Percentiles rank a stretch among this genome's conserved stretches.
Conservation (phyloP, 92 coral and sea anemone species). For the Actinernus sp. region DNA sequence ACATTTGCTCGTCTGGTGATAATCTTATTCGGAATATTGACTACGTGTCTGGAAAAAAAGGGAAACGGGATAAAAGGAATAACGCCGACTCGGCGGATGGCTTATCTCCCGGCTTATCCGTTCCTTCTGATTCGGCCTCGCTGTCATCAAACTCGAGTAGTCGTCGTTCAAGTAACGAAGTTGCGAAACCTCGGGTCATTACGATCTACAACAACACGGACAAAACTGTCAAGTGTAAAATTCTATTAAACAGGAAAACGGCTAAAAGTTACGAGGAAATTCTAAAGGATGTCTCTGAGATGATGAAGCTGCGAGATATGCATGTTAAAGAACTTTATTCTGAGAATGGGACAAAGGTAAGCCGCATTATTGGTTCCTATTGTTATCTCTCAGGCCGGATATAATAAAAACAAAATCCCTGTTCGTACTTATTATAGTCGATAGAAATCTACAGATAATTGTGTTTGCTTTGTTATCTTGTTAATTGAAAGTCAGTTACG, state of each 20-base stretch:
- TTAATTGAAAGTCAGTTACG: no score
- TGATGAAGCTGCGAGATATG: conserved; percentile 56
- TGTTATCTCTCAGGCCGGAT: no score
- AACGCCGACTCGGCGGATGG: conserved; percentile 24
- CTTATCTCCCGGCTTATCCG: conserved; percentile 29
- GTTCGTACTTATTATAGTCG: neutral
- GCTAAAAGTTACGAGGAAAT: conserved; percentile 75
- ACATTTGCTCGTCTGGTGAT: conserved; percentile 91
- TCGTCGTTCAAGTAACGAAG: conserved; percentile 20
- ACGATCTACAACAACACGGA: conserved; percentile 60
- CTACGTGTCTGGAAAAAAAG: conserved; percentile 39
- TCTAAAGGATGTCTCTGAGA: conserved; percentile 81
- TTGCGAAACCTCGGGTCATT: conserved; percentile 73
- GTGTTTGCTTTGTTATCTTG: no score
- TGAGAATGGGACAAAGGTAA: conserved; percentile 63
- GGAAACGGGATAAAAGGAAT: conserved; percentile 19
- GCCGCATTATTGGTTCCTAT: neutral
- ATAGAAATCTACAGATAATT: neutral
- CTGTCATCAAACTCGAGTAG: conserved; percentile 36
- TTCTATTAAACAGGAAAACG: conserved; percentile 79
- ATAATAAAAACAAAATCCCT: neutral
- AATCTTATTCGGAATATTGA: conserved; percentile 65
- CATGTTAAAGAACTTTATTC: conserved; percentile 65
- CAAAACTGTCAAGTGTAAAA: conserved; percentile 63
- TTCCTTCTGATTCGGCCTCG: conserved; percentile 48